Evolutionary conservation across 2,888 invertebrate genomes (phyloP).

Genomic region (Diplolepis rosae): DNA sequence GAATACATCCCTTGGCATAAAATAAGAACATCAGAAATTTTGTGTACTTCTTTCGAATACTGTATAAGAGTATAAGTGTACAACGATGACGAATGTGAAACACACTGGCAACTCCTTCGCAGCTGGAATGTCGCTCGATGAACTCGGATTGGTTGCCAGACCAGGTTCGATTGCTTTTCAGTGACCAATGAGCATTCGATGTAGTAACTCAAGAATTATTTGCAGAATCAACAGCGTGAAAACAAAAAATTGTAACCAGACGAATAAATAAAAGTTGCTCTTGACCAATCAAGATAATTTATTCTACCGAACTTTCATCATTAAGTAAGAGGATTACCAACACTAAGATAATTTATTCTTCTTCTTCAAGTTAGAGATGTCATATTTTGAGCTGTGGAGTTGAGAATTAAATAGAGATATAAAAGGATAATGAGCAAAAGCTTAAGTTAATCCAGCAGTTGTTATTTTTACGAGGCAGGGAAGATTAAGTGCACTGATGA

Average conservation of each 20-base stretch:
- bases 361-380: no score
- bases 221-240: slow-evolving; percentile 11
- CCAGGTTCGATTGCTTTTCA: slow-evolving; percentile 34
- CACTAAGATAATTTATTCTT: no score
- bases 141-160: slow-evolving; percentile 38
- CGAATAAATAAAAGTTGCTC: slow-evolving; percentile 3
- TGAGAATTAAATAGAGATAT: no score
- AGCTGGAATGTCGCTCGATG: slow-evolving; percentile 42
- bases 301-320: slow-evolving; percentile 10
- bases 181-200: not conserved
- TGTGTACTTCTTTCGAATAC: not conserved
- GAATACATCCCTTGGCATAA: not conserved
- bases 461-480: not conserved
- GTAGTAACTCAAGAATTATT: slow-evolving; percentile 26
- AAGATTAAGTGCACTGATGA: not conserved
- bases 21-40: not conserved
- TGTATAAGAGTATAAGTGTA: no score
- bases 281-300: slow-evolving; percentile 11
- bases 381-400: no score
- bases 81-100: slow-evolving; percentile 27
- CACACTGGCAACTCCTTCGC: slow-evolving; percentile 40
- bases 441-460: no score
- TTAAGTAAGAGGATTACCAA: no score
- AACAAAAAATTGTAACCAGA: slow-evolving; percentile 10
- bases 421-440: no score